phyloP scores from a whole-genome alignment of 2,113 vertebrate species.

The Phalacrocorax pelagicus region DNA sequence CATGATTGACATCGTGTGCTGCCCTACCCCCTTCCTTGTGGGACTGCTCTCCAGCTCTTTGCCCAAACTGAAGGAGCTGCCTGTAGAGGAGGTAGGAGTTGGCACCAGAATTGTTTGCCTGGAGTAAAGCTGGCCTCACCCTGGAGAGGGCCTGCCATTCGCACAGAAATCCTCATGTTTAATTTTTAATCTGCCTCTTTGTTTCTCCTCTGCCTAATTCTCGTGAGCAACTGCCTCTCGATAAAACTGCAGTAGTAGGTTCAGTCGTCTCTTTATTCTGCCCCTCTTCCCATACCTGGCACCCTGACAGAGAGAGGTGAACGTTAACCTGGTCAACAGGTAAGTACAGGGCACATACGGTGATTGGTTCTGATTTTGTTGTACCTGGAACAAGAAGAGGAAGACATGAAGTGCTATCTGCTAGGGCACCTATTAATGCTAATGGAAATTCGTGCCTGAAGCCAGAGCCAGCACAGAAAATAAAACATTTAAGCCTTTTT shows the following conservation, averaged over 20 bases:
- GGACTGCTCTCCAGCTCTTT: constrained; percentile 95
- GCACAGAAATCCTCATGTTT: not conserved
- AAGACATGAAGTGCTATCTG: not conserved
- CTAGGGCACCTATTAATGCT: not conserved
- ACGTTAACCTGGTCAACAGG: not conserved
- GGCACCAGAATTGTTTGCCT: not conserved
- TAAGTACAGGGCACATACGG: not conserved
- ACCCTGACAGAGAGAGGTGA: not conserved
- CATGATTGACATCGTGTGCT: constrained; percentile 99
- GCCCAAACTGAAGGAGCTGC: constrained; percentile 95
- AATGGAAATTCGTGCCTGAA: not conserved
- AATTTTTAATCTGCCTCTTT: not conserved
- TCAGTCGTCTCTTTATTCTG: not conserved
- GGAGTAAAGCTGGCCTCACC: not conserved
- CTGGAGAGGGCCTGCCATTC: not conserved
- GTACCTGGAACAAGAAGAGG: not conserved
- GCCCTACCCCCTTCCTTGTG: constrained; percentile 96
- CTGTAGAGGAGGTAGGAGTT: constrained; percentile 91
- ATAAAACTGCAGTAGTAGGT: not conserved
- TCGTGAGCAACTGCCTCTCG: not conserved
- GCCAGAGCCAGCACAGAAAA: not conserved
- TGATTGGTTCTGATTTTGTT: not conserved
- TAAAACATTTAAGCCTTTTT: not conserved
- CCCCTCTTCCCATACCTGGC: not conserved
- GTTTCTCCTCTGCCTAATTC: not conserved